Percentiles rank a stretch among this genome's conserved stretches.
Evolutionary conservation across 2,888 invertebrate genomes (phyloP).

Genomic region (Pediacus dermestoides): DNA sequence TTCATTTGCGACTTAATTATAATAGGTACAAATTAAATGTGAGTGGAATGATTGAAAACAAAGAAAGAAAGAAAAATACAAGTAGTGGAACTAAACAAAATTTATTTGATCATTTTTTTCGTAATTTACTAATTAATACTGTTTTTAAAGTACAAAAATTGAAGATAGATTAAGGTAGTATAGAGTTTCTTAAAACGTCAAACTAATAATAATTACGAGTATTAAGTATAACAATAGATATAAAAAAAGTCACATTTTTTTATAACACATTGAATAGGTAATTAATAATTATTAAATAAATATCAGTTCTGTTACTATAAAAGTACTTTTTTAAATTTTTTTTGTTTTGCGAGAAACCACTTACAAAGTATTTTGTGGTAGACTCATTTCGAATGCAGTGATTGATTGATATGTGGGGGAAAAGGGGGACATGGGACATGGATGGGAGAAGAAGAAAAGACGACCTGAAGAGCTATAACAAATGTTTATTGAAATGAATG

Average conservation of each 20-base stretch:
- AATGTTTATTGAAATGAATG: constrained; percentile 48
- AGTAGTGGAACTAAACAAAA: constrained; percentile 40
- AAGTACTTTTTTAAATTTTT: constrained; percentile 29
- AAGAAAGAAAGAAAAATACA: constrained; percentile 11
- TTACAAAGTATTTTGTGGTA: constrained; percentile 33
- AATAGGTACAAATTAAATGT: too few relatives aligned
- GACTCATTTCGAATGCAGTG: constrained; percentile 29
- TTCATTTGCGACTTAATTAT: too few relatives aligned
- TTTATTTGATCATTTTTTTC: constrained; percentile 45
- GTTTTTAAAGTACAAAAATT: constrained; percentile 49
- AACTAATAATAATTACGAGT: constrained; percentile 41
- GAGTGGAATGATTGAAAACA: too few relatives aligned
- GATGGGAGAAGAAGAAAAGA: too few relatives aligned
- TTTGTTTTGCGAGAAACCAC: constrained; percentile 29
- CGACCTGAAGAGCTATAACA: constrained; percentile 47
- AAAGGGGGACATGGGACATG: constrained; percentile 32
- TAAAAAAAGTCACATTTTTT: constrained; percentile 37
- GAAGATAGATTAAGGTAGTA: too few relatives aligned
- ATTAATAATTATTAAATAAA: constrained; percentile 35
- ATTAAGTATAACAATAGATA: constrained; percentile 40
- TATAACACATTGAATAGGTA: constrained; percentile 35
- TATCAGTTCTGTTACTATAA: constrained; percentile 41
- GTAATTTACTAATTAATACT: constrained; percentile 47
- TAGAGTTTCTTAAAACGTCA: constrained; percentile 41
- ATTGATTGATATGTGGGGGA: constrained; percentile 44